Conservation (phyloP, 1,140 invertebrate genomes). For the Zaprionus ghesquierei region DNA sequence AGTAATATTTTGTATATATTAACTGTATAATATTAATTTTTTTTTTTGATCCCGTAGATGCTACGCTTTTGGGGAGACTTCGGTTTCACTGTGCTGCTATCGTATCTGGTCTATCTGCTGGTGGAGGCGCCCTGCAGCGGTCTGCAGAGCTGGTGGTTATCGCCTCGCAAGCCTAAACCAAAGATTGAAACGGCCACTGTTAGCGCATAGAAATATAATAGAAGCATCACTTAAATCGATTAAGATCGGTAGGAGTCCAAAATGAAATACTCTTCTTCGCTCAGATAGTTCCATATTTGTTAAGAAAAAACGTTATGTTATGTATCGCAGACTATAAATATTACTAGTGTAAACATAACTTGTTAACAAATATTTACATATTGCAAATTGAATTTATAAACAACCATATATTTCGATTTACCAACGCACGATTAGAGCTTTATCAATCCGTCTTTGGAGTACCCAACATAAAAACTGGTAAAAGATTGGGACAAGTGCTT, state of each 20-base stretch:
- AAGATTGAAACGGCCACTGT: neutral
- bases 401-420: neutral
- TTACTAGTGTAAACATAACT: neutral
- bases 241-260: too few species aligned
- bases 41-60: constrained; percentile 24
- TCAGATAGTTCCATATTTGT: too few species aligned
- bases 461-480: neutral
- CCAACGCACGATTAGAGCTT: neutral
- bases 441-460: neutral
- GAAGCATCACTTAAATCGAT: too few species aligned
- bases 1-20: neutral
- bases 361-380: neutral
- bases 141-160: constrained; percentile 36
- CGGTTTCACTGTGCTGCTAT: constrained; percentile 53
- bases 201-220: neutral
- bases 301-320: neutral
- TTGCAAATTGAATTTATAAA: neutral
- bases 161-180: constrained; percentile 8
- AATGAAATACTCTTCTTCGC: too few species aligned
- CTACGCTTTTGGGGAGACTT: constrained; percentile 63
- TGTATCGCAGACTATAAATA: neutral
- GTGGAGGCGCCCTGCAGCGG: constrained; percentile 58
- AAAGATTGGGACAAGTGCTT: neutral
- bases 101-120: constrained; percentile 44
- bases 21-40: too few species aligned